These are phyloP conservation scores for Drosophila vallismaia DNA, from an alignment of 2,888 invertebrate species.

Conservation along the genomic window DNA sequence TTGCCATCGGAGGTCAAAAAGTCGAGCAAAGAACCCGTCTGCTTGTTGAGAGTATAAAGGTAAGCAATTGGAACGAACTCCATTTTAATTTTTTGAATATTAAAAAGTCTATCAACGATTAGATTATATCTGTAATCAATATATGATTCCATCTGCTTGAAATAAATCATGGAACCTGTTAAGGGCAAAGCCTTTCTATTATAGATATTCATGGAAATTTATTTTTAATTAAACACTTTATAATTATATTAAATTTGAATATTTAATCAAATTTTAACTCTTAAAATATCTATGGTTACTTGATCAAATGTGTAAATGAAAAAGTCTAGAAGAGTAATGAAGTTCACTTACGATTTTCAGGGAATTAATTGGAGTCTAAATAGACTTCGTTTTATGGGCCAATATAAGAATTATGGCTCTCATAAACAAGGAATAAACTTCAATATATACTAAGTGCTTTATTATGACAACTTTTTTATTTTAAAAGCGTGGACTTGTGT, in stretches of 20 bases:
- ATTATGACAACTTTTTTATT: background rate
- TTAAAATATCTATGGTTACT: too few species aligned
- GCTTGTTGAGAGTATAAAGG: background rate
- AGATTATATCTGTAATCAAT: too few species aligned
- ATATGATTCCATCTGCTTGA: too few species aligned
- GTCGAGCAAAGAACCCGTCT: constrained; percentile 1
- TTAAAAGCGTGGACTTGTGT: background rate
- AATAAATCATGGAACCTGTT: too few species aligned
- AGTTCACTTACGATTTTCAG: background rate
- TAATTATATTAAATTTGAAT: too few species aligned
- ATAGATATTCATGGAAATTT: too few species aligned
- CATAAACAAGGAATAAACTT: background rate
- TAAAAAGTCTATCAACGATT: too few species aligned
- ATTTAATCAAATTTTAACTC: too few species aligned
- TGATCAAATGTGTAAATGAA: background rate
- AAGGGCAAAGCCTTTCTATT: too few species aligned
- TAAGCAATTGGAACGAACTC: background rate
- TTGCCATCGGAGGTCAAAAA: background rate
- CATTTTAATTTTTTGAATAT: background rate
- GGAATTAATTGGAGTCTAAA: background rate
- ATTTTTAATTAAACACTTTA: too few species aligned
- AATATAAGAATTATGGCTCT: background rate
- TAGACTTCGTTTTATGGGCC: background rate
- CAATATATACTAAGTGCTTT: constrained; percentile 1
- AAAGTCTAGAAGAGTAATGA: background rate